phyloP scores from a whole-genome alignment of 2,888 invertebrate genomes.

The Hetaerina titia region DNA sequence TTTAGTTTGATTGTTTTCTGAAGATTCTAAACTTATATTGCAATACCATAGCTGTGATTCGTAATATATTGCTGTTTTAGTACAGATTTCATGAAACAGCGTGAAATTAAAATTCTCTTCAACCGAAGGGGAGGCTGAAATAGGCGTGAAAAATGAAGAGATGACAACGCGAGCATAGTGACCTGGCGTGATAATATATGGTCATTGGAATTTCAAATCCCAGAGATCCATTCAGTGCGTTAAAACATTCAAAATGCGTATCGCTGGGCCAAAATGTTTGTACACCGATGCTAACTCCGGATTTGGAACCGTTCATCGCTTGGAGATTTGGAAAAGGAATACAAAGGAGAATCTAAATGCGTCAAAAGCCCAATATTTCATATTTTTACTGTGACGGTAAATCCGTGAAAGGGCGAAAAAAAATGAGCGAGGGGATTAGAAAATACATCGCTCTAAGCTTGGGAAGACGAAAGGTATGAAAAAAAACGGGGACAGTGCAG shows the following conservation, averaged over 20 bases:
- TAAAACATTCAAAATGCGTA: not conserved
- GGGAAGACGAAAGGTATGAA: not conserved
- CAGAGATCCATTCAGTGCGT: not conserved
- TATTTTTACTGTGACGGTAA: not conserved
- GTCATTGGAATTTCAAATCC: constrained; percentile 67
- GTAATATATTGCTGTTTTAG: too few species aligned
- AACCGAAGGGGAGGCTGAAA: not conserved
- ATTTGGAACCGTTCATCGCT: not conserved
- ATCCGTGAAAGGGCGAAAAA: not conserved
- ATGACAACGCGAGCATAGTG: not conserved
- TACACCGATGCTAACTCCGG: not conserved
- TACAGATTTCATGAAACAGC: not conserved
- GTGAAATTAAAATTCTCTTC: not conserved
- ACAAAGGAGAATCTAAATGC: not conserved
- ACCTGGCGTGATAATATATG: not conserved
- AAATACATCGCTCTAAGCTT: not conserved
- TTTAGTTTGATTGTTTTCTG: too few species aligned
- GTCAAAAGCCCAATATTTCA: not conserved
- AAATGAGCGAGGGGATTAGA: not conserved
- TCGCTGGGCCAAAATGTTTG: not conserved
- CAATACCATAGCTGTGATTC: too few species aligned
- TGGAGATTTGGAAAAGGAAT: not conserved
- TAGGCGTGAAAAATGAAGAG: not conserved
- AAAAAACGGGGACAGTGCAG: not conserved
- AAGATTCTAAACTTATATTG: too few species aligned